A percentile compares a stretch with the other conserved stretches of the same genome.
Evolutionary conservation across 1,140 invertebrate species (phyloP).

Genomic region (Drosophila elegans): DNA sequence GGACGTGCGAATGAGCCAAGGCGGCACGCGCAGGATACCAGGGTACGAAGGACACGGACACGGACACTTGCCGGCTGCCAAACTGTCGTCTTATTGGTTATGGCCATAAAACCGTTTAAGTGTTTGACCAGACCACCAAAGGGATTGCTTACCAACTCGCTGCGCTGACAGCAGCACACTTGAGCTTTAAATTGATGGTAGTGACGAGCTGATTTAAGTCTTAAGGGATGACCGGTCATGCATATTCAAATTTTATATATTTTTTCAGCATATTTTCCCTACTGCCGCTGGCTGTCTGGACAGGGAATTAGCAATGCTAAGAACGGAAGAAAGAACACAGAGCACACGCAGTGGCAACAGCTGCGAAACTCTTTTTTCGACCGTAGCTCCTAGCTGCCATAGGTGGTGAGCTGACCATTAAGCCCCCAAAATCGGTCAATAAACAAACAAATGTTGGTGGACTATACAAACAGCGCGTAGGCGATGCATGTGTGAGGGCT

Average conservation of each 20-base stretch:
- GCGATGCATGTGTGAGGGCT: slow-evolving; percentile 55
- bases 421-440: slow-evolving; percentile 81
- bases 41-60: slow-evolving; percentile 19
- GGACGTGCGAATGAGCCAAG: slow-evolving; percentile 45
- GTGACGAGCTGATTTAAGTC: slow-evolving; percentile 26
- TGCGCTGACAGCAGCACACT: slow-evolving; percentile 12
- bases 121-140: slow-evolving; percentile 32
- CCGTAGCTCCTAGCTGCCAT: neutral
- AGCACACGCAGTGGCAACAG: slow-evolving; percentile 20
- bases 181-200: slow-evolving; percentile 46
- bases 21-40: slow-evolving; percentile 55
- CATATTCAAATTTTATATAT: slow-evolving; percentile 33
- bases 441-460: slow-evolving; percentile 81
- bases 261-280: slow-evolving; percentile 35
- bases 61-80: slow-evolving; percentile 24
- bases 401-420: slow-evolving; percentile 65
- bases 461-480: slow-evolving; percentile 63
- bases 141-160: slow-evolving; percentile 20
- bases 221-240: slow-evolving; percentile 21
- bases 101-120: slow-evolving; percentile 66
- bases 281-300: slow-evolving; percentile 16
- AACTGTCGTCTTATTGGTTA: slow-evolving; percentile 67
- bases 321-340: slow-evolving; percentile 18
- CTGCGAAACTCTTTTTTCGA: slow-evolving; percentile 20
- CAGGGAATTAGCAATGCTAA: slow-evolving; percentile 48